Base-by-base conservation (phyloP, 2,797 vertebrate species). In the Crax fasciolata region DNA sequence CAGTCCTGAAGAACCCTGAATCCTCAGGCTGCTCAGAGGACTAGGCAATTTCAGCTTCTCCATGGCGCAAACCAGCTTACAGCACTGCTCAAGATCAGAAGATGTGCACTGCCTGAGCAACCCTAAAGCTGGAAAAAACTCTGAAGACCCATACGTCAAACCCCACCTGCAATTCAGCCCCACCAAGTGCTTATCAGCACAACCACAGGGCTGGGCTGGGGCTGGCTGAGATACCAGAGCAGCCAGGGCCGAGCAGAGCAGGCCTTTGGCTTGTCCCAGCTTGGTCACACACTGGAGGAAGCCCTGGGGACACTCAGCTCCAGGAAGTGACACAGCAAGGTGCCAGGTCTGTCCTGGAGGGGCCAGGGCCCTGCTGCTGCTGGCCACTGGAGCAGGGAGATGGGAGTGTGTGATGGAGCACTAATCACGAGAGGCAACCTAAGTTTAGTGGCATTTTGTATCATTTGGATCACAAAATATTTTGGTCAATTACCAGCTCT, bases 61-160 rank as follows among this genome's bases (percentile, higher is more conserved):
- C 18, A 2, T 0, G 6, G 3, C 15, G 24, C 0, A 15, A 44
- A 44, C 57, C 55, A 24, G 28, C 70, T 2, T 4, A 35, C 55
- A 79, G 78, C 59, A 62, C 3, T 0, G 0, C 3, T 3, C 35
- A 28, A 11, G 19, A 39, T 28, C 20, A 27, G 38, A 39, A 39
- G 39, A 43, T 52, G 23, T 2, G 6, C 19, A 12, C 11, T 12
- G 25, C 24, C 24, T 11, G 20, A 76, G 25, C 1, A 2, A 13
- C 11, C 1, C 4, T 30, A 3, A 6, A 66, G n/a, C 6, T 3
- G 16, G 11, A 4, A 11, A 25, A 23, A 49, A 0, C 15, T 27
- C 21, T 2, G 18, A 35, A 13, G 48, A 67, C n/a, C 3, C 20
- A 4, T 8, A 21, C 1, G 44, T 24, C 66, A 55, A 25, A 11